These are phyloP conservation scores for Rhagophthalmus giganteus DNA, from an alignment of 2,888 invertebrate genomes.

Conservation along the genomic window DNA sequence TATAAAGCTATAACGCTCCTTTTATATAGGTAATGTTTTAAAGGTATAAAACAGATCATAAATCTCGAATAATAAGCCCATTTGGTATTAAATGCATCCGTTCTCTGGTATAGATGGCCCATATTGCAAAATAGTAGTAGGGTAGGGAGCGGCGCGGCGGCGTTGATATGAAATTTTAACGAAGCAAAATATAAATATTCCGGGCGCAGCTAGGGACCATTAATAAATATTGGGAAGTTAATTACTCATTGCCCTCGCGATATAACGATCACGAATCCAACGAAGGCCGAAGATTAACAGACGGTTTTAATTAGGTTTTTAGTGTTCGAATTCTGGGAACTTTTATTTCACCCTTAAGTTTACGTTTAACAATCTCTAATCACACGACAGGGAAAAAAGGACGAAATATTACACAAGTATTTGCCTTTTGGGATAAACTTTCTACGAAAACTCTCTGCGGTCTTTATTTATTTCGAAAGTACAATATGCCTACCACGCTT, in stretches of 20 bases:
- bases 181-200: conserved; percentile 27
- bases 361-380: conserved; percentile 13
- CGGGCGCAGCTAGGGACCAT: conserved; percentile 22
- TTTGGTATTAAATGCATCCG: conserved; percentile 24
- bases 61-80: conserved; percentile 24
- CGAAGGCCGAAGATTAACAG: conserved; percentile 23
- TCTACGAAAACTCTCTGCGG: conserved; percentile 18
- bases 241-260: conserved; percentile 22
- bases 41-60: conserved; percentile 18
- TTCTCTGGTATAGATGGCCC: conserved; percentile 6
- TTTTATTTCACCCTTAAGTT: conserved; percentile 13
- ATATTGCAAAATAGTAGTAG: conserved; percentile 16
- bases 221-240: conserved; percentile 28
- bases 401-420: conserved; percentile 8
- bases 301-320: conserved; percentile 24
- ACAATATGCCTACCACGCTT: conserved; percentile 20
- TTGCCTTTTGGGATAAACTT: conserved; percentile 16
- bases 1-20: background rate
- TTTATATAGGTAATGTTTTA: conserved; percentile 1
- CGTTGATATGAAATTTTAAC: conserved; percentile 26
- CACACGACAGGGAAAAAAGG: conserved; percentile 11
- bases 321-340: conserved; percentile 6
- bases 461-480: conserved; percentile 22
- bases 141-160: background rate
- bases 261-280: conserved; percentile 20